Percentiles rank a stretch among this genome's conserved stretches.
Conservation (phyloP, 2,888 invertebrate genomes). For the Eueremaeus valkanovi region DNA sequence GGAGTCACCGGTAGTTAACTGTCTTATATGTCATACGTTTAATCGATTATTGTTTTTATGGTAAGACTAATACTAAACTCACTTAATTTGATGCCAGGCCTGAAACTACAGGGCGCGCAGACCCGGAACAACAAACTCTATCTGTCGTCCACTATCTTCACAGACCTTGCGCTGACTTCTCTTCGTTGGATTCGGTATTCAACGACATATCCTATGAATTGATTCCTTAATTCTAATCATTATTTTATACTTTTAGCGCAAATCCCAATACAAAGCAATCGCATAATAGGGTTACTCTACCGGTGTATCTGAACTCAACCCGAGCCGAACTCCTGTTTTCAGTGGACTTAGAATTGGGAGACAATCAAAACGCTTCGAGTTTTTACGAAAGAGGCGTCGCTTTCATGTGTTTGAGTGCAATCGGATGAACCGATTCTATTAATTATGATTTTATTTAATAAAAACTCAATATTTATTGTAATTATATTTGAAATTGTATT, state of each 20-base stretch:
- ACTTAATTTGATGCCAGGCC: constrained; percentile 62
- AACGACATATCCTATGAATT: not conserved
- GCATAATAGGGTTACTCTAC: constrained; percentile 62
- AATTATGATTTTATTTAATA: not conserved
- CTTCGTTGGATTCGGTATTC: constrained; percentile 79
- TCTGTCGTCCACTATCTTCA: constrained; percentile 89
- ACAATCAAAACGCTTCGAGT: constrained; percentile 85
- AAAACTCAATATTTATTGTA: not conserved
- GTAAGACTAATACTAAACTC: too few relatives aligned
- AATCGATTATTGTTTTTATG: too few relatives aligned
- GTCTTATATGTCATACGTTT: constrained; percentile 1
- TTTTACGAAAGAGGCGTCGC: constrained; percentile 99
- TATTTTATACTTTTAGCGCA: not conserved
- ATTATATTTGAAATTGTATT: too few relatives aligned
- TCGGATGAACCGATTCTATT: not conserved
- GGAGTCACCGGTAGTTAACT: constrained; percentile 53
- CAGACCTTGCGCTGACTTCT: constrained; percentile 81
- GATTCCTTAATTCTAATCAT: not conserved
- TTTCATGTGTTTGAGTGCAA: constrained; percentile 66
- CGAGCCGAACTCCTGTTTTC: constrained; percentile 91
- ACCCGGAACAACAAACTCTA: constrained; percentile 79
- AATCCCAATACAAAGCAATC: not conserved
- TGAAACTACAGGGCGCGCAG: constrained; percentile 93
- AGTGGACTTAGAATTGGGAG: constrained; percentile 83
- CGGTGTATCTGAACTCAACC: constrained; percentile 95